These are phyloP conservation scores for Perognathus longimembris DNA, from an alignment of 2,113 vertebrate genomes.

Conservation along the genomic window DNA sequence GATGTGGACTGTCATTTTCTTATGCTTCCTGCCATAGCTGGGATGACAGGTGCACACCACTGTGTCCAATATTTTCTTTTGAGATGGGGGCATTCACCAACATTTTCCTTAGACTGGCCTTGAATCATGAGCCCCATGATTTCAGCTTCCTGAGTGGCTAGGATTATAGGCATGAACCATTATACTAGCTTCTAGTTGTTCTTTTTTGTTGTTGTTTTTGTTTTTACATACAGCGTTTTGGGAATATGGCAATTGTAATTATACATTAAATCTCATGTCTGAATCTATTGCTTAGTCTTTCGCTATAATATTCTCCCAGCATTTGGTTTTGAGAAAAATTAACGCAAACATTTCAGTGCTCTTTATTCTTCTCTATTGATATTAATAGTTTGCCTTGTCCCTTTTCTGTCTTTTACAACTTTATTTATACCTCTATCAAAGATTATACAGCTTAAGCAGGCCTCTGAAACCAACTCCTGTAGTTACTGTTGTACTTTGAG, in stretches of 20 bases:
- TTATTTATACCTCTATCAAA: constrained; percentile 26
- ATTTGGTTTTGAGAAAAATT: constrained; percentile 52
- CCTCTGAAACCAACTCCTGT: background rate
- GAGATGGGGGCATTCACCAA: too few species aligned
- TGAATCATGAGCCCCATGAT: too few species aligned
- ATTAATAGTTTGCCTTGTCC: background rate
- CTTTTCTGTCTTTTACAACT: background rate
- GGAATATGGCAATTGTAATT: constrained; percentile 11
- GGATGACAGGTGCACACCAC: too few species aligned
- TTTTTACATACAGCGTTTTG: background rate
- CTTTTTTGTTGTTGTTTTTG: background rate
- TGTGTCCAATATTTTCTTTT: too few species aligned
- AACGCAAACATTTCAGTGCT: constrained; percentile 42
- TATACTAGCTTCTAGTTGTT: too few species aligned
- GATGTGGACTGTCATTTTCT: too few species aligned
- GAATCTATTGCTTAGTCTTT: background rate
- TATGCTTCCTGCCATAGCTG: too few species aligned
- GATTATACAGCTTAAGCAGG: background rate
- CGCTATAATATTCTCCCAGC: background rate
- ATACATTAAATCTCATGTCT: background rate
- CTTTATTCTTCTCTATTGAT: background rate
- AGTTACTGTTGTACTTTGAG: background rate
- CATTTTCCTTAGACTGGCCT: too few species aligned
- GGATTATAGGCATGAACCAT: too few species aligned
- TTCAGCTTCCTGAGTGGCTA: too few species aligned